These are phyloP conservation scores for Mionectes macconnelli DNA, from an alignment of 2,113 vertebrate species.

Conservation along the genomic window DNA sequence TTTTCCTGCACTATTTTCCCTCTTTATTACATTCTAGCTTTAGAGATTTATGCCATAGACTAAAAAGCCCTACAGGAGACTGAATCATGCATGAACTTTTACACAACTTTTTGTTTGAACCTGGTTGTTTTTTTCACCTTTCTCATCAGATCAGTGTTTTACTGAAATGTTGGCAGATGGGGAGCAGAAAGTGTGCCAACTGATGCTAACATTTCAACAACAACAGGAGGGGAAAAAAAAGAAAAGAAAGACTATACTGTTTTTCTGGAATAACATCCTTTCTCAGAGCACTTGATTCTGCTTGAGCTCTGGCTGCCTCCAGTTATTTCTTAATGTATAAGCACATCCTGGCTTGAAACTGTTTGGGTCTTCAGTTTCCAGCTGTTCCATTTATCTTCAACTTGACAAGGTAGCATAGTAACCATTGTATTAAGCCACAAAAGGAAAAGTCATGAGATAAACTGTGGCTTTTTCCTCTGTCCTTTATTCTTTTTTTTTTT, in stretches of 20 bases:
- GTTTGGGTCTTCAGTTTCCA: background rate
- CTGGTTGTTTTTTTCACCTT: background rate
- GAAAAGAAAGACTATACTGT: background rate
- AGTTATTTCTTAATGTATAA: background rate
- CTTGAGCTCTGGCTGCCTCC: background rate
- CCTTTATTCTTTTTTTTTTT: background rate
- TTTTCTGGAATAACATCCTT: conserved; percentile 1
- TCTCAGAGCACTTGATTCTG: background rate
- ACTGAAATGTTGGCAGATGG: background rate
- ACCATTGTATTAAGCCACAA: background rate
- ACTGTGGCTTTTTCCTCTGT: background rate
- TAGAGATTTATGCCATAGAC: background rate
- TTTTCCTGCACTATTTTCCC: background rate
- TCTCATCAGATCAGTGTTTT: background rate
- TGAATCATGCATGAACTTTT: background rate
- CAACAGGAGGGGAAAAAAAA: background rate
- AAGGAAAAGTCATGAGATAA: background rate
- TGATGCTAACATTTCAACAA: background rate
- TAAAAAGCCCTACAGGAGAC: conserved; percentile 1
- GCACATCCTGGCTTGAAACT: background rate
- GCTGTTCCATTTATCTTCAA: conserved; percentile 11
- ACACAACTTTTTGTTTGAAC: background rate
- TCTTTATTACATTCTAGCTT: background rate
- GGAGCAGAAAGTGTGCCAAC: background rate
- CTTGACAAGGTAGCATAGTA: background rate